These are phyloP conservation scores for Lagodon rhomboides DNA, from an alignment of 2,797 vertebrate genomes.

Conservation along the genomic window DNA sequence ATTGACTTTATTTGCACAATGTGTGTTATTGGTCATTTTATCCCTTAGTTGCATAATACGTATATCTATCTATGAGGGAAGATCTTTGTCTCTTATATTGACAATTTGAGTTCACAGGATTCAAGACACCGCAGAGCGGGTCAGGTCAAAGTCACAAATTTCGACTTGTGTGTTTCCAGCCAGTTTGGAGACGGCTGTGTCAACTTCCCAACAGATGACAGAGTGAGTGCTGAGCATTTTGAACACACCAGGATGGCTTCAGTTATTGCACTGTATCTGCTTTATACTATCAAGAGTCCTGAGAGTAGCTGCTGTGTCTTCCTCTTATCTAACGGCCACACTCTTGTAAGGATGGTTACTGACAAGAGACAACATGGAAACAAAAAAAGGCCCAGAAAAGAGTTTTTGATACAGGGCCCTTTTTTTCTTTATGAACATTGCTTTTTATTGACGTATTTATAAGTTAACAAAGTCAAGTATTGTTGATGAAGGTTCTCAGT, in stretches of 20 bases:
- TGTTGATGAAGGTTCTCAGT: too few relatives aligned
- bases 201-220: conserved; percentile 29
- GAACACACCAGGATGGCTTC: conserved; percentile 13
- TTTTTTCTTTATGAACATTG: neutral
- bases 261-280: conserved; percentile 21
- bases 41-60: neutral
- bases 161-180: neutral
- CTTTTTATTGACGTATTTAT: neutral
- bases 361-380: conserved; percentile 48
- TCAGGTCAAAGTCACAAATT: conserved; percentile 6
- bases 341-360: conserved; percentile 26
- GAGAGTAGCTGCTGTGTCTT: conserved; percentile 17
- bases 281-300: conserved; percentile 19
- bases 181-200: conserved; percentile 45
- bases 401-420: neutral
- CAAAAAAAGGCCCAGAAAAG: conserved; percentile 32
- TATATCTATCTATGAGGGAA: neutral
- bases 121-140: neutral
- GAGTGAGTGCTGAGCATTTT: conserved; percentile 13
- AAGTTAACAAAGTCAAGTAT: neutral
- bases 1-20: conserved; percentile 22
- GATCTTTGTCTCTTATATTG: neutral
- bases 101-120: too few relatives aligned
- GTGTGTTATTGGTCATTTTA: conserved; percentile 28
- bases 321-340: conserved; percentile 19